A percentile compares a stretch with the other conserved stretches of the same genome.
Conservation (phyloP, 2,113 vertebrate species). For the Seriola dumerili region DNA sequence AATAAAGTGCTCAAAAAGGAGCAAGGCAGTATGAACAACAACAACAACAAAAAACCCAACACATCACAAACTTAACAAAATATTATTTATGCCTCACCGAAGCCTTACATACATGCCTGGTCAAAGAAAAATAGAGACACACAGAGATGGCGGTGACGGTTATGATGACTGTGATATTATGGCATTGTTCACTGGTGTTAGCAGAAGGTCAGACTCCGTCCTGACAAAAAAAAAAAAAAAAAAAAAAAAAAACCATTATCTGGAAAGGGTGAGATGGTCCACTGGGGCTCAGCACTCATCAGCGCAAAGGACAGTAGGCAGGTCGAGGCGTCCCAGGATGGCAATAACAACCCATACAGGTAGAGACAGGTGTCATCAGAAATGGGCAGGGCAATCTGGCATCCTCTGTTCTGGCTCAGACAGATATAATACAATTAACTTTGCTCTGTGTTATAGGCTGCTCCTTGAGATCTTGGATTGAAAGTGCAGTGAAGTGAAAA, state of each 20-base stretch:
- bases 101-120: background rate
- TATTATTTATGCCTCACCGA: background rate
- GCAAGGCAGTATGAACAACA: background rate
- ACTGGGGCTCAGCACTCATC: constrained; percentile 47
- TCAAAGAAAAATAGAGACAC: constrained; percentile 28
- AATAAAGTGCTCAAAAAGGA: constrained; percentile 7
- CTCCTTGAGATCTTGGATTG: constrained; percentile 4
- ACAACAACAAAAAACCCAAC: background rate
- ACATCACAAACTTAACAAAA: background rate
- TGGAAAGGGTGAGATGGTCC: constrained; percentile 49
- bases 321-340: constrained; percentile 27
- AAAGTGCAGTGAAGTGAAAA: background rate
- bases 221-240: constrained; percentile 21
- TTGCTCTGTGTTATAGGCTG: background rate
- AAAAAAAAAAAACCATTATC: constrained; percentile 56
- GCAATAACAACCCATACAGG: constrained; percentile 44
- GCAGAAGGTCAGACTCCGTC: constrained; percentile 64
- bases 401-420: constrained; percentile 14
- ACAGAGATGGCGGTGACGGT: background rate
- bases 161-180: constrained; percentile 44
- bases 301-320: constrained; percentile 55
- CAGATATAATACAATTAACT: constrained; percentile 9
- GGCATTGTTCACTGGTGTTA: constrained; percentile 43
- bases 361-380: constrained; percentile 39
- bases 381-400: constrained; percentile 10